Percentiles rank a stretch among this genome's conserved stretches.
Conservation (phyloP, 2,888 invertebrate genomes). For the Empis livida region DNA sequence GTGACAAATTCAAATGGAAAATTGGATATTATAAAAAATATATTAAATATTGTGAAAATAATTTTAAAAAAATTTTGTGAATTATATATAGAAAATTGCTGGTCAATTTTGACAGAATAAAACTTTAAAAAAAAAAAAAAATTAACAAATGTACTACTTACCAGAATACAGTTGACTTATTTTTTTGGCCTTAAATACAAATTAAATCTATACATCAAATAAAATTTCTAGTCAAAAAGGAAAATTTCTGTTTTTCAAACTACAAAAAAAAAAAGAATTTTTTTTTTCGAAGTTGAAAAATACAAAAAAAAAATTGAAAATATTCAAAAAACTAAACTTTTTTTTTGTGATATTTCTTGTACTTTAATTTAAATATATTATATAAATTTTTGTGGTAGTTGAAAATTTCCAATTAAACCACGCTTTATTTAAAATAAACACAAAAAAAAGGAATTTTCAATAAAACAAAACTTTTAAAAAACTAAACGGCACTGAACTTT, state of each 20-base stretch:
- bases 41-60: too few species aligned
- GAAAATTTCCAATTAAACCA: too few species aligned
- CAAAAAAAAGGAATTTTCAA: background rate
- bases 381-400: too few species aligned
- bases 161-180: slow-evolving; percentile 27
- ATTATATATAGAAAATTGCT: too few species aligned
- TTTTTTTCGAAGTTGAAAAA: slow-evolving; percentile 7
- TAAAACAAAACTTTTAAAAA: background rate
- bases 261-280: slow-evolving; percentile 5
- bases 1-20: background rate
- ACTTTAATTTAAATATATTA: too few species aligned
- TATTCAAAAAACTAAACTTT: background rate
- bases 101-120: too few species aligned
- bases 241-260: slow-evolving; percentile 10
- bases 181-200: slow-evolving; percentile 9
- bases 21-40: background rate
- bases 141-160: slow-evolving; percentile 28
- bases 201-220: slow-evolving; percentile 11
- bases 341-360: background rate
- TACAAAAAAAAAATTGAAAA: background rate
- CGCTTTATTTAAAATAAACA: background rate
- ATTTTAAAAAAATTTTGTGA: too few species aligned
- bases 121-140: background rate
- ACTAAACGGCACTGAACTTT: background rate
- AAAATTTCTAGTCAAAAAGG: slow-evolving; percentile 18